Percentiles rank a stretch among this genome's conserved stretches.
These are phyloP conservation scores for Nomada ruficornis DNA, from an alignment of 2,888 invertebrate species.

Conservation along the genomic window DNA sequence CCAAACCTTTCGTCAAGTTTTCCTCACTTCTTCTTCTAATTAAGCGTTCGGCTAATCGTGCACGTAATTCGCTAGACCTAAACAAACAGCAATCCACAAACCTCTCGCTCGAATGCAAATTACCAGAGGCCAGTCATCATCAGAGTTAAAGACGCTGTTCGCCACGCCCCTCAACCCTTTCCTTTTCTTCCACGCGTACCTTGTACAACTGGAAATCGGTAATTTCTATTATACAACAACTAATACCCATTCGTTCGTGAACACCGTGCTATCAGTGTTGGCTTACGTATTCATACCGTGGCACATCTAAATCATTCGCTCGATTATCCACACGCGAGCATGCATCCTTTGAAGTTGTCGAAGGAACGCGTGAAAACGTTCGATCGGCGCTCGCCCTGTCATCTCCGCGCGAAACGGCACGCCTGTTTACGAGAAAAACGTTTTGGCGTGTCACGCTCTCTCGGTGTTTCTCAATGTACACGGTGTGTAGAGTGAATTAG, in stretches of 20 bases:
- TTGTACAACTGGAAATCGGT: background rate
- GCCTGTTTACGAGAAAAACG: slow-evolving; percentile 67
- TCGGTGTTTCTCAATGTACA: background rate
- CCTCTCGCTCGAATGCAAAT: background rate
- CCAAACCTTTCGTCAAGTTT: background rate
- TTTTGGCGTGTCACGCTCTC: slow-evolving; percentile 40
- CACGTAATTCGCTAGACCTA: background rate
- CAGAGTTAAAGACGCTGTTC: slow-evolving; percentile 9
- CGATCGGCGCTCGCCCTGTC: slow-evolving; percentile 62
- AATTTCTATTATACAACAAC: slow-evolving; percentile 28
- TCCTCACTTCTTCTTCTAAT: background rate
- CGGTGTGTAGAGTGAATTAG: slow-evolving; percentile 26
- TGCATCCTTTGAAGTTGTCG: slow-evolving; percentile 28
- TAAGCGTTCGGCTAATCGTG: background rate
- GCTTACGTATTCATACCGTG: slow-evolving; percentile 4
- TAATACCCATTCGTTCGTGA: slow-evolving; percentile 3
- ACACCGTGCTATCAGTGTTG: slow-evolving; percentile 8
- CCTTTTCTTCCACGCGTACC: background rate
- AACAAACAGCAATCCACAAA: slow-evolving; percentile 7
- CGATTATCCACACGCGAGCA: slow-evolving; percentile 25
- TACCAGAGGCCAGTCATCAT: slow-evolving; percentile 16
- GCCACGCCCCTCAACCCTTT: slow-evolving; percentile 21
- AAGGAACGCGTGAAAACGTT: slow-evolving; percentile 16
- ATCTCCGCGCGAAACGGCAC: slow-evolving; percentile 57
- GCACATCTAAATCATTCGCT: slow-evolving; percentile 18